These are phyloP conservation scores for Stomatorhinus walkeri DNA, from an alignment of 2,797 vertebrate species.

Conservation along the genomic window DNA sequence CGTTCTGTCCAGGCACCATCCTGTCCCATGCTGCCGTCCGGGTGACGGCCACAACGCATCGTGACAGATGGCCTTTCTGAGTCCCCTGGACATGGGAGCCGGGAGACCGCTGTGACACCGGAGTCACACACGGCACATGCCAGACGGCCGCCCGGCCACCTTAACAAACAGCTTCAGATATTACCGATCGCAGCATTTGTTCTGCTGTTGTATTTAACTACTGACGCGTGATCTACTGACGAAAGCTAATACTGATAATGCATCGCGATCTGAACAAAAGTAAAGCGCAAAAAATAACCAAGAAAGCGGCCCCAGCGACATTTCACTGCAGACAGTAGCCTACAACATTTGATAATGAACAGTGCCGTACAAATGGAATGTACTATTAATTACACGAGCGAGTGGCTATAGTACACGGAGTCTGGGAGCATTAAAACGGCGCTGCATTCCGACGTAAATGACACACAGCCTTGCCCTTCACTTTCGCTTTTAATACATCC, in stretches of 20 bases:
- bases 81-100: neutral
- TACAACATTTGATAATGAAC: neutral
- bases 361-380: neutral
- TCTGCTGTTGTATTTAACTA: neutral
- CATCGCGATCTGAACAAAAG: neutral
- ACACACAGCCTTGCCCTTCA: neutral
- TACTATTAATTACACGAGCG: neutral
- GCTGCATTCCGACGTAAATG: neutral
- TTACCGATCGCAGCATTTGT: neutral
- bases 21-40: neutral
- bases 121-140: neutral
- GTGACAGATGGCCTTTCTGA: constrained; percentile 3
- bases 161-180: neutral
- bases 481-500: neutral
- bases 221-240: neutral
- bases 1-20: neutral
- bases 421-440: neutral
- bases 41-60: neutral
- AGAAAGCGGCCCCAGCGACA: neutral
- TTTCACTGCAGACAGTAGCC: neutral
- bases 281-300: neutral
- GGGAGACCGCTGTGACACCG: neutral
- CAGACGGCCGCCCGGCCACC: neutral
- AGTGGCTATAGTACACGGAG: neutral
- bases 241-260: neutral